Conservation (phyloP, 2,113 vertebrate genomes). For the Stegastes partitus region DNA sequence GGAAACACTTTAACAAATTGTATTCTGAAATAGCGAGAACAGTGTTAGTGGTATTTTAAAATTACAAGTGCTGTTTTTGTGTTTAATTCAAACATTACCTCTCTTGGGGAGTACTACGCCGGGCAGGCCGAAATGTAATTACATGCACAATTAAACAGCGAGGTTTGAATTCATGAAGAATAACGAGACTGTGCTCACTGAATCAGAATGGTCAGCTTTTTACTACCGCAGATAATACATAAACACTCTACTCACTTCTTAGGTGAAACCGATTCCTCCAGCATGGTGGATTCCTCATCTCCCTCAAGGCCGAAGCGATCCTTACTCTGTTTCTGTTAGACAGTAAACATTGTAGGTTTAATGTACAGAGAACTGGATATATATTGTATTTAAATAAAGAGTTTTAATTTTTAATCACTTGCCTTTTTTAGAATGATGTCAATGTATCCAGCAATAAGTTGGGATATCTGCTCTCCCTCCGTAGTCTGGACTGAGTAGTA, state of each 20-base stretch:
- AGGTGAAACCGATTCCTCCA: conserved; percentile 97
- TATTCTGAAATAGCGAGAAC: neutral
- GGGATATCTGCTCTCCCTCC: conserved; percentile 98
- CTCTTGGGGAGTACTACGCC: conserved; percentile 30
- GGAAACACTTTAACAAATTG: conserved; percentile 27
- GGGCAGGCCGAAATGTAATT: conserved; percentile 65
- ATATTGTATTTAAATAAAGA: neutral
- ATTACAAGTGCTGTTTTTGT: conserved; percentile 43
- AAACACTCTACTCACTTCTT: conserved; percentile 91
- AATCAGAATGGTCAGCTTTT: conserved; percentile 44
- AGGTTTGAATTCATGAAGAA: conserved; percentile 52
- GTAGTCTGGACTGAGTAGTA: conserved; percentile 99
- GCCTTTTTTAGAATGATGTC: conserved; percentile 99
- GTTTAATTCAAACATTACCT: conserved; percentile 31
- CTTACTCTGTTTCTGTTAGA: conserved; percentile 96
- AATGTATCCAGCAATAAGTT: conserved; percentile 98
- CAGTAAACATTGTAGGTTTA: neutral
- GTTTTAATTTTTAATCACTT: conserved; percentile 42
- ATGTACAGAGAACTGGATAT: neutral
- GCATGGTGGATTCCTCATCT: conserved; percentile 98
- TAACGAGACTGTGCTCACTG: conserved; percentile 24
- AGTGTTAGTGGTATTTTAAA: neutral
- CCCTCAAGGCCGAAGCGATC: conserved; percentile 98
- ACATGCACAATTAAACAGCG: conserved; percentile 60
- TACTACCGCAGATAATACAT: conserved; percentile 10